Evolutionary conservation across 2,888 invertebrate genomes (phyloP), one percentile per base, ranked within the genome.

Genomic region (Synanthedon formicaeformis): DNA sequence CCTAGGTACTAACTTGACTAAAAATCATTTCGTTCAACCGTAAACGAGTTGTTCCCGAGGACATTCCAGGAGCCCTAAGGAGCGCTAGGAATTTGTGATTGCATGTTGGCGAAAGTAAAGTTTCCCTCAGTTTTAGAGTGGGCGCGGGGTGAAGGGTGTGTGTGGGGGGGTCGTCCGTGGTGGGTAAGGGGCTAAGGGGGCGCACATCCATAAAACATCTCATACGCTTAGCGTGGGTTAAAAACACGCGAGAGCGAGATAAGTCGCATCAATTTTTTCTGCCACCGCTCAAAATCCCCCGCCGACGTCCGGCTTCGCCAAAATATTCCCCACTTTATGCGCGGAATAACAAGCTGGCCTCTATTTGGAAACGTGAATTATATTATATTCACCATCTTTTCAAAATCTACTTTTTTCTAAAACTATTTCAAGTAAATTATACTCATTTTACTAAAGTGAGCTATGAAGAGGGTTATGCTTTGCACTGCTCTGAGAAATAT

Each of bases 261-360:
- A 83, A 82, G 80, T 76, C 78, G 74, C 81, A 76, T 79, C 84
- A 75, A 79, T 85, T 86, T 84, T 86, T 86, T 81, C 71, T 64
- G 71, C 66, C 73, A 70, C 77, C 74, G 67, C 71, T 71, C 74
- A 63, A 72, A 81, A 83, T 82, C 84, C 84, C 83, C 69, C 64
- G 80, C 66, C 83, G 85, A 81, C 83, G 69, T 64, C 65, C 63
- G 66, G 55, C 59, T 57, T 63, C 64, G 55, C 71, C 78, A 78
- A 83, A 78, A 82, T 80, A 83, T 83, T 80, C 78, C 75, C 75
- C 71, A 66, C 71, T 78, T 85, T 81, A 83, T 83, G 75, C 78
- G 78, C 61, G 59, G 82, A 78, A 85, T 86, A 83, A 80, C 75
- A 81, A 81, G 61, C 16, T 41, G 16, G 10, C 4, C 18, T 45